phyloP scores from a whole-genome alignment of 2,888 invertebrate genomes.

The Mantis religiosa region DNA sequence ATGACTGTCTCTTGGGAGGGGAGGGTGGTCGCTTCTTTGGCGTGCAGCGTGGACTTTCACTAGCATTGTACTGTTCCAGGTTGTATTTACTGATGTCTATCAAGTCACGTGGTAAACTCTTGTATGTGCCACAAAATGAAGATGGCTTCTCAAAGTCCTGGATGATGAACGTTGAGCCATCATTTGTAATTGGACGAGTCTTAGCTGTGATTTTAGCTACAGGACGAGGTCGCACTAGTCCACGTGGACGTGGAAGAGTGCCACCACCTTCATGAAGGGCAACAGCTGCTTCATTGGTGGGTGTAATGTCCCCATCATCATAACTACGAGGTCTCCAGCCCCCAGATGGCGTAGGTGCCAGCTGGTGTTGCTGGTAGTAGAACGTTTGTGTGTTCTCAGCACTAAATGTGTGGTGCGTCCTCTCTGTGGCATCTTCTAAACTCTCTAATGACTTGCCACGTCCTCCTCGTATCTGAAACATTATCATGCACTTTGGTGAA shows the following conservation, averaged over 20 bases:
- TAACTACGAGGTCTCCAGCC: constrained; percentile 68
- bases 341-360: constrained; percentile 45
- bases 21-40: constrained; percentile 70
- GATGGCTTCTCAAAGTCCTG: constrained; percentile 27
- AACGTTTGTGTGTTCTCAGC: constrained; percentile 59
- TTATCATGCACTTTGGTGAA: neutral
- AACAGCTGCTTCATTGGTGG: constrained; percentile 57
- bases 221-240: constrained; percentile 73
- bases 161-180: constrained; percentile 14
- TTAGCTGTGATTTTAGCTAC: constrained; percentile 65
- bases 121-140: constrained; percentile 45
- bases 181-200: constrained; percentile 29
- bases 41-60: constrained; percentile 14
- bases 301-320: constrained; percentile 87
- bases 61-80: constrained; percentile 38
- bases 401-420: constrained; percentile 48
- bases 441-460: constrained; percentile 83
- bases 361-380: constrained; percentile 43
- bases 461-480: constrained; percentile 63
- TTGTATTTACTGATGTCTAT: constrained; percentile 48
- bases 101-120: constrained; percentile 51
- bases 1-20: constrained; percentile 69
- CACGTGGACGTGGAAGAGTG: constrained; percentile 80
- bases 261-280: constrained; percentile 66
- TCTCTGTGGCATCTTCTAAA: constrained; percentile 60